Evolutionary conservation across 1,140 invertebrate genomes (phyloP).

Genomic region (Carcinoscorpius rotundicauda): DNA sequence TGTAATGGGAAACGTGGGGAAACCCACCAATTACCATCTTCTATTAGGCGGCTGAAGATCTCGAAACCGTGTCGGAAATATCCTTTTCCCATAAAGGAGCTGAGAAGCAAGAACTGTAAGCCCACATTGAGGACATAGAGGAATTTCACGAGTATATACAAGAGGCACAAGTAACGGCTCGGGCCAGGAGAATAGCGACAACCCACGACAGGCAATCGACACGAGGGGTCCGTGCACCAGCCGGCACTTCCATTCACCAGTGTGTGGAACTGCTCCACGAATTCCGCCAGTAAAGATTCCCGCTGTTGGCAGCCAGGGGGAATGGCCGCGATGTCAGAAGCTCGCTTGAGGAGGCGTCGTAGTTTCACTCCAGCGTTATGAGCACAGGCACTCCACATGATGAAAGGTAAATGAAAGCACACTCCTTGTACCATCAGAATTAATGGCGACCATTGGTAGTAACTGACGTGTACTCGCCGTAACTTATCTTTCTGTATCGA

Average conservation of each 20-base stretch:
- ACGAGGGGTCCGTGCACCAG: slow-evolving; percentile 30
- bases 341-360: slow-evolving; percentile 31
- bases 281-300: slow-evolving; percentile 32
- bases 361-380: slow-evolving; percentile 33
- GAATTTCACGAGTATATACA: slow-evolving; percentile 36
- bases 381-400: slow-evolving; percentile 39
- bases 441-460: slow-evolving; percentile 46
- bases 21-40: slow-evolving; percentile 32
- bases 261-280: slow-evolving; percentile 34
- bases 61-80: slow-evolving; percentile 32
- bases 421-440: slow-evolving; percentile 41
- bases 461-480: slow-evolving; percentile 32
- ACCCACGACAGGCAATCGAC: slow-evolving; percentile 23
- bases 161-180: slow-evolving; percentile 34
- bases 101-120: slow-evolving; percentile 36
- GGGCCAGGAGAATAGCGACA: slow-evolving; percentile 28
- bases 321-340: slow-evolving; percentile 30
- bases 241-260: slow-evolving; percentile 31
- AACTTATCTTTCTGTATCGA: slow-evolving; percentile 25
- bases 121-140: slow-evolving; percentile 36
- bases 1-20: slow-evolving; percentile 34
- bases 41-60: slow-evolving; percentile 24
- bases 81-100: slow-evolving; percentile 32
- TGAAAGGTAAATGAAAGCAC: slow-evolving; percentile 42
- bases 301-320: slow-evolving; percentile 34